Evolutionary conservation across 2,888 invertebrate species (phyloP), one percentile per base, ranked within the genome.

Genomic region (Phaonia tiefii): DNA sequence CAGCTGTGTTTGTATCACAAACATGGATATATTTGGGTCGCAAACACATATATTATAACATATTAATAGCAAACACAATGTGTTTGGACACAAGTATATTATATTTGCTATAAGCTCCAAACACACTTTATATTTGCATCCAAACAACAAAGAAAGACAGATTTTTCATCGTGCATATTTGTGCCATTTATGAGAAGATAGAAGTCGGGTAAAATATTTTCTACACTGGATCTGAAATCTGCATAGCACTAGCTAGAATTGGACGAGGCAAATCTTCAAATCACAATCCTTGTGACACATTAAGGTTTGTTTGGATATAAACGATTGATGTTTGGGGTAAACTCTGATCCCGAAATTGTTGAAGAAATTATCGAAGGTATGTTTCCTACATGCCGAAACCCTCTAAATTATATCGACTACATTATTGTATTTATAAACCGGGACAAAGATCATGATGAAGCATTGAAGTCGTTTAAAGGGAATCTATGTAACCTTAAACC

Each of bases 241-340:
- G 86, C 87, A 20, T 87, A 85, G 65, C 86, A 86, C 70, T 86
- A 88, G 67, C 26, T 87, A 58, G 85, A 80, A 51, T 69, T 82
- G 31, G 75, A 84, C 54, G 73, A 83, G 15, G 11, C 26, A 10
- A 81, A 81, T 70, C 58, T 80, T 69, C 49, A 79, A 20, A 63
- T 78, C 31, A 56, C 70, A 13, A 44, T 37, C 15, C 39, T 69
- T 4, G 37, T 90, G 82, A 83, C 84, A 7, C 71, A 75, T 20
- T 83, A 76, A 70, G 80, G 79, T 0, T 49, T 84, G 51, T 87
- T 85, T 71, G 70, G 87, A 31, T 89, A 87, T 73, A 89, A 89
- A 81, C 72, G 89, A 15, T 67, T 89, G 3, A 86, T 89, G 86
- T 89, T 90, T 66, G 88, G 89, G 0, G 86, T 89, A 0, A 86